Evolutionary conservation across 1,140 invertebrate species (phyloP).

Genomic region (Saccostrea echinata): DNA sequence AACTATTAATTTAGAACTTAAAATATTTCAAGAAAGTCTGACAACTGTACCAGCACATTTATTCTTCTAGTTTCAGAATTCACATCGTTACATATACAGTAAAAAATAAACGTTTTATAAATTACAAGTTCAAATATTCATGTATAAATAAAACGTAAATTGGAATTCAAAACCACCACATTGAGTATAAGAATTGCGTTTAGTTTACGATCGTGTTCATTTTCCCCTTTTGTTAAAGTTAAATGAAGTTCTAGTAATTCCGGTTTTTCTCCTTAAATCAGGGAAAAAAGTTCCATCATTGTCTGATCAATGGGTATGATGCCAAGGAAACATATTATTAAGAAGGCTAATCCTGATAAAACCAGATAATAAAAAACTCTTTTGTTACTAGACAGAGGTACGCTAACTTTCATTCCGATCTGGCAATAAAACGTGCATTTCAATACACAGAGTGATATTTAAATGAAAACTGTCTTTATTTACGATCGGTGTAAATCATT

Average conservation of each 20-base stretch:
- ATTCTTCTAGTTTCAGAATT: not conserved
- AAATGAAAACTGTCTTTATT: constrained; percentile 16
- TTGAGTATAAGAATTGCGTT: not conserved
- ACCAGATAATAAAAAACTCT: not conserved
- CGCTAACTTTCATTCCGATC: not conserved
- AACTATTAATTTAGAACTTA: no score
- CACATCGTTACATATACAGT: not conserved
- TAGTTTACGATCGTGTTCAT: not conserved
- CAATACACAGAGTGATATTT: constrained; percentile 8
- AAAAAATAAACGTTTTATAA: not conserved
- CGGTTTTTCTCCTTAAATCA: not conserved
- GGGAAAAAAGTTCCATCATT: not conserved
- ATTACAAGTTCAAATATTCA: not conserved
- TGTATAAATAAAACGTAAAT: not conserved
- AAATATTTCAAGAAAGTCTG: no score
- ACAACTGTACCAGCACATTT: not conserved
- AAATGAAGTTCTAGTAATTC: not conserved
- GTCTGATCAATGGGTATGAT: not conserved
- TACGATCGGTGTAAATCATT: not conserved
- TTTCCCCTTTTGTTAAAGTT: not conserved
- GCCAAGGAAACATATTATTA: not conserved
- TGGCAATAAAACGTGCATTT: constrained; percentile 13
- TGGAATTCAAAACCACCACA: not conserved
- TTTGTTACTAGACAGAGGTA: not conserved
- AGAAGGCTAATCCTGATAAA: not conserved